Base-by-base conservation (phyloP, 2,797 vertebrate genomes). In the Diglossa cyanea region DNA sequence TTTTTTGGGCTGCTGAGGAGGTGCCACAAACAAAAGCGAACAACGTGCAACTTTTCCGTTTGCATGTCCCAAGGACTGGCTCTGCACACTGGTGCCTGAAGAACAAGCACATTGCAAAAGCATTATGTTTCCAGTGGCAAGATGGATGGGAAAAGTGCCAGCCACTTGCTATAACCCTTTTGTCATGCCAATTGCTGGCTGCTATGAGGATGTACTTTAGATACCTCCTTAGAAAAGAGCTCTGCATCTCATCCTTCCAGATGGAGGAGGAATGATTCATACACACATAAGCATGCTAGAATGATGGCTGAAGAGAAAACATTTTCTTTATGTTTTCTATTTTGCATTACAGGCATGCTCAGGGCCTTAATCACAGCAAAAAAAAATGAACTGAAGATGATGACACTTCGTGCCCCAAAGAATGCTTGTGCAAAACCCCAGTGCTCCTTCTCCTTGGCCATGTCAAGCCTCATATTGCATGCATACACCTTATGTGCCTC, bases 231-330 rank as follows among this genome's bases (percentile, higher is more conserved):
- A 75, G 85, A 86, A 92, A 91, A 88, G 55, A 83, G 78, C 87
- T 90, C 89, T 93, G 91, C 94, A 88, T 93, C 89, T 92, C 89
- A 91, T 86, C 91, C 89, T 93, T 96, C 96, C 95, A 95, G 93
- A 95, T 93, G 93, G 94, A 95, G 86, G 61, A 96, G 63, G 89
- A 88, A 93, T 91, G 91, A 96, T 92, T 96, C 95, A 96, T 74
- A 60, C 4, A 4, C 92, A 89, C 78, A 93, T 39, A 95, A 93
- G 93, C 89, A 88, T 20, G 85, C 58, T 86, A 86, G 91, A 88
- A 87, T 42, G 89, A 95, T 2, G 71, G 94, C 79, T 90, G 73
- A 93, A 90, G 79, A 91, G 88, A 95, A 95, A 96, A 95, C 93
- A 88, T 86, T 95, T 93, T 92, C 93, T 78, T 93, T 81, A 86